phyloP scores from a whole-genome alignment of 2,797 vertebrate species.

The Dendrocincla tyrannina region DNA sequence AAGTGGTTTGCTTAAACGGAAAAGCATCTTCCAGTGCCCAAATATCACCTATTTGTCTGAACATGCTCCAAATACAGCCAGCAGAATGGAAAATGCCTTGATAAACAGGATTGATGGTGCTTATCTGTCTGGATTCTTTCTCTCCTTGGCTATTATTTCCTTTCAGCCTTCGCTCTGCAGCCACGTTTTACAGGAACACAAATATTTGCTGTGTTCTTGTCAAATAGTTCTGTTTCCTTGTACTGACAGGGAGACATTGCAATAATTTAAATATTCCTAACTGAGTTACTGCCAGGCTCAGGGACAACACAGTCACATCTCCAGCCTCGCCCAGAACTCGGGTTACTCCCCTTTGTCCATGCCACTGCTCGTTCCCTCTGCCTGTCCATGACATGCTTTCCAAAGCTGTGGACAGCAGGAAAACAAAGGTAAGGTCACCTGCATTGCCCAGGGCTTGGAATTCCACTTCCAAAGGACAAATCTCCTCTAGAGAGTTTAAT shows the following conservation, averaged over 20 bases:
- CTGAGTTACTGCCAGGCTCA: not conserved
- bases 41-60: too few relatives aligned
- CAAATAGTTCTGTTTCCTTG: not conserved
- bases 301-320: accelerated
- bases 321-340: accelerated
- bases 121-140: too few relatives aligned
- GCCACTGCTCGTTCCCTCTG: accelerated
- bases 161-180: too few relatives aligned
- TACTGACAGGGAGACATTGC: not conserved
- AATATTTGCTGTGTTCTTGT: too few relatives aligned
- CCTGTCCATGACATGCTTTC: not conserved
- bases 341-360: not conserved
- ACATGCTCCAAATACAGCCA: too few relatives aligned
- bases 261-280: not conserved
- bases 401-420: not conserved
- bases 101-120: too few relatives aligned
- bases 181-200: too few relatives aligned
- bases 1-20: too few relatives aligned
- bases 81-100: too few relatives aligned
- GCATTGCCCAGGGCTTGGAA: not conserved
- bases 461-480: not conserved
- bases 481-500: not conserved
- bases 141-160: too few relatives aligned
- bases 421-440: not conserved
- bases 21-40: too few relatives aligned